Evolutionary conservation across 1,140 invertebrate genomes (phyloP).

Genomic region (Popillia japonica): DNA sequence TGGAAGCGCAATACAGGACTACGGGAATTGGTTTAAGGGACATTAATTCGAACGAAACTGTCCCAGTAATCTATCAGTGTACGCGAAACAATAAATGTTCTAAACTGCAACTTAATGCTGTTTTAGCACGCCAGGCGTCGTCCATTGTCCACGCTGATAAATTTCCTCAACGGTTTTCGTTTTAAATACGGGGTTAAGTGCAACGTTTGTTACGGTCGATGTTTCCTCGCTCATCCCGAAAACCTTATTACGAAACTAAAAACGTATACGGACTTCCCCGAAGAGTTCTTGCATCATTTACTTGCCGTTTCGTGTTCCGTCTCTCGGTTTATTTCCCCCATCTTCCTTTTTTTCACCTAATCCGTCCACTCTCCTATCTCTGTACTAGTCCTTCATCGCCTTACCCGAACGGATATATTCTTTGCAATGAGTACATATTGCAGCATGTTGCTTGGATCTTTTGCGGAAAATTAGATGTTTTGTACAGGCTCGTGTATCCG

Average conservation of each 20-base stretch:
- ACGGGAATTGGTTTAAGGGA: slow-evolving; percentile 1
- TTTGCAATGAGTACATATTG: background rate
- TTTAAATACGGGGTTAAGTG: background rate
- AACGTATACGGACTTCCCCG: background rate
- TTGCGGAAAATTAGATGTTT: background rate
- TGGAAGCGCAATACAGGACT: background rate
- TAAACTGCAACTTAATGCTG: background rate
- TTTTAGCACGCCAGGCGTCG: background rate
- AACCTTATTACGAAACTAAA: background rate
- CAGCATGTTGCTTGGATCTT: background rate
- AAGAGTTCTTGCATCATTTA: slow-evolving; percentile 2
- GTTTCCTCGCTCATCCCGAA: background rate
- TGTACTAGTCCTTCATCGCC: background rate
- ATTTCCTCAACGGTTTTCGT: background rate
- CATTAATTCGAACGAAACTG: background rate
- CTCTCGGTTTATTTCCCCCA: background rate
- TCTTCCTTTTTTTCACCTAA: background rate
- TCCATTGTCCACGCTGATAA: background rate
- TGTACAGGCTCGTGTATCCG: background rate
- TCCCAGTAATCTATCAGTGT: background rate
- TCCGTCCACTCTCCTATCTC: background rate
- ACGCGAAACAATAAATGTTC: background rate
- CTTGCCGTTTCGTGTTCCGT: background rate
- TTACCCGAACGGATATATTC: background rate
- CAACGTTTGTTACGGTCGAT: background rate